A percentile compares a stretch with the other conserved stretches of the same genome.
phyloP scores from a whole-genome alignment of 2,797 vertebrate species.

The Girardinus metallicus region DNA sequence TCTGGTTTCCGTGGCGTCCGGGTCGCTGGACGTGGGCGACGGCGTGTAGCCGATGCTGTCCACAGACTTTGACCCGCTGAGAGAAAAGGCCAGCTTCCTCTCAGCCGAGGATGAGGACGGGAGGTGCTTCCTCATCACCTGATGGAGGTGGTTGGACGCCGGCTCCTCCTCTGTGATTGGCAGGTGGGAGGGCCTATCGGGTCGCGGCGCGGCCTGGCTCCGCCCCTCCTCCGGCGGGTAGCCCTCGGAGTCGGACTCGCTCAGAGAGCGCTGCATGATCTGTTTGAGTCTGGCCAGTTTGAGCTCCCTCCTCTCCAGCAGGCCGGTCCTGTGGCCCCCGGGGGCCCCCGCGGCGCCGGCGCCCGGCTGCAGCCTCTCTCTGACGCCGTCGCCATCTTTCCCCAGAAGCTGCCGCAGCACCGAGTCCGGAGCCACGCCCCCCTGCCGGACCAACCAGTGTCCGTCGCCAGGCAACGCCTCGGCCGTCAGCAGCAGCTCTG shows the following conservation, averaged over 20 bases:
- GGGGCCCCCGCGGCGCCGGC: constrained; percentile 21
- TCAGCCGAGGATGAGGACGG: constrained; percentile 73
- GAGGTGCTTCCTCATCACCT: constrained; percentile 88
- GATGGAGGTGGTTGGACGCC: constrained; percentile 78
- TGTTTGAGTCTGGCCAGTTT: constrained; percentile 92
- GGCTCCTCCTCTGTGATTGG: constrained; percentile 88
- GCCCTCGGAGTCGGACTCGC: constrained; percentile 91
- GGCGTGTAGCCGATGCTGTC: constrained; percentile 84
- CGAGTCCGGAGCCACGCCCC: constrained; percentile 88
- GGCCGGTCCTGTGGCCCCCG: constrained; percentile 52
- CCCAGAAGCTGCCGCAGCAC: constrained; percentile 90
- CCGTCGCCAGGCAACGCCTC: constrained; percentile 78
- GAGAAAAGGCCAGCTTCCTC: constrained; percentile 86
- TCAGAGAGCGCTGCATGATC: constrained; percentile 93
- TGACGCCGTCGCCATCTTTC: constrained; percentile 87
- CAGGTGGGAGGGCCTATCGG: constrained; percentile 88
- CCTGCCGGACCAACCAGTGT: constrained; percentile 84
- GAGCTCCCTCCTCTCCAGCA: constrained; percentile 87
- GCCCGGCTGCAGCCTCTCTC: constrained; percentile 83
- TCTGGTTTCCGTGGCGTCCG: constrained; percentile 79
- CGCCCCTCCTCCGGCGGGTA: constrained; percentile 89
- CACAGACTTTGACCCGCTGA: constrained; percentile 85
- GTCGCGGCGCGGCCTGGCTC: constrained; percentile 63
- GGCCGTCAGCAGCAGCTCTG: constrained; percentile 82
- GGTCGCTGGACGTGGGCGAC: constrained; percentile 90